Evolutionary conservation across 2,888 invertebrate species (phyloP).

Genomic region (Xylophagus ater): DNA sequence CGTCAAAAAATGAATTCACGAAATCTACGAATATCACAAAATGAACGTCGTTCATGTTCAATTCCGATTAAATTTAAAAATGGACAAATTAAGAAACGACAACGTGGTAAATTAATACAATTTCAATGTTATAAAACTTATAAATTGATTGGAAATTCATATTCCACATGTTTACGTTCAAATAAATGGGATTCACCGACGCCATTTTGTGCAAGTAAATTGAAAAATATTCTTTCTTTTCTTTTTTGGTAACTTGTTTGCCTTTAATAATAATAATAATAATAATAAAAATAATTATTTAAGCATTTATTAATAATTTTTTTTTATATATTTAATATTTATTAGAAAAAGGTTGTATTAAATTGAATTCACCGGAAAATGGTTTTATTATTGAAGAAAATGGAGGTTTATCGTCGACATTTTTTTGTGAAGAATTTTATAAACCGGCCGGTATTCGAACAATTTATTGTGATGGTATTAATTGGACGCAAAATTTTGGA

Average conservation of each 20-base stretch:
- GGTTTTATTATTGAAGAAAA: slow-evolving; percentile 43
- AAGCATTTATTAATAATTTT: not conserved
- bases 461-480: slow-evolving; percentile 59
- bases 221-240: slow-evolving; percentile 11
- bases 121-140: slow-evolving; percentile 12
- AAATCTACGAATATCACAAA: too few relatives aligned
- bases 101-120: slow-evolving; percentile 12
- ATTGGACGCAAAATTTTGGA: slow-evolving; percentile 60
- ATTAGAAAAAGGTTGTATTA: slow-evolving; percentile 50
- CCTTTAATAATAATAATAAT: not conserved
- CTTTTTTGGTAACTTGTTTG: not conserved
- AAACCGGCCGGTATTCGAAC: slow-evolving; percentile 46
- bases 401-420: slow-evolving; percentile 47
- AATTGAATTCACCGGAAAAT: slow-evolving; percentile 40
- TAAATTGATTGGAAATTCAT: slow-evolving; percentile 9
- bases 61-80: slow-evolving; percentile 13
- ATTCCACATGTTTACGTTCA: slow-evolving; percentile 39
- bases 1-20: too few relatives aligned
- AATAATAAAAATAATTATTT: slow-evolving; percentile 7
- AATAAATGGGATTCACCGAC: slow-evolving; percentile 58
- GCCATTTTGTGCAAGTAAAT: slow-evolving; percentile 69
- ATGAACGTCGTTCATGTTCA: too few relatives aligned
- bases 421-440: slow-evolving; percentile 56
- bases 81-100: slow-evolving; percentile 8
- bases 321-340: slow-evolving; percentile 20